Evolutionary conservation across 2,113 vertebrate species (phyloP).

Genomic region (Pogona vitticeps): DNA sequence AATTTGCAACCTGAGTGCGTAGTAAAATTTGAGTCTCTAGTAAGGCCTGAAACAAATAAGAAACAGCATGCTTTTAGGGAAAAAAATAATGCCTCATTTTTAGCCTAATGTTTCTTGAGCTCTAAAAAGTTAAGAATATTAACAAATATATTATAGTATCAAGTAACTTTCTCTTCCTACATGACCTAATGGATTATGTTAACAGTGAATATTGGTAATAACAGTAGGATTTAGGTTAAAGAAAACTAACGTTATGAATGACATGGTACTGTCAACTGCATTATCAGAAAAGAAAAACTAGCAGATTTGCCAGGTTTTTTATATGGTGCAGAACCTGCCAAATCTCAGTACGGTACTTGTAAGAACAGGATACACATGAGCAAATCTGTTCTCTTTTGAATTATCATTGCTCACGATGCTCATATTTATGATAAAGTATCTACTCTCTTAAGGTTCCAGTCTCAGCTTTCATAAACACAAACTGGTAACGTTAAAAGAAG

Average conservation of each 20-base stretch:
- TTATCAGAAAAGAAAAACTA: too few relatives aligned
- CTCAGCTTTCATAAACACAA: neutral
- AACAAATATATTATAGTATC: neutral
- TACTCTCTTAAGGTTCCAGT: neutral
- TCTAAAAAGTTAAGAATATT: constrained; percentile 20
- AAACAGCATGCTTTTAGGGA: constrained; percentile 79
- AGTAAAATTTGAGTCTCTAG: constrained; percentile 88
- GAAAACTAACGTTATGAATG: neutral
- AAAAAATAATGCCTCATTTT: constrained; percentile 53
- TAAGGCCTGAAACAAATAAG: constrained; percentile 86
- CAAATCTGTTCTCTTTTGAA: too few relatives aligned
- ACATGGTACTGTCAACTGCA: neutral
- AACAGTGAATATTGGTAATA: neutral
- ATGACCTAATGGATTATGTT: neutral
- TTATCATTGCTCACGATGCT: too few relatives aligned
- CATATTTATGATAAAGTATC: too few relatives aligned
- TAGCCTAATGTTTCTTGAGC: constrained; percentile 44
- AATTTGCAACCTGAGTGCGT: constrained; percentile 88
- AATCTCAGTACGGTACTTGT: too few relatives aligned
- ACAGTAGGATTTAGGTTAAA: neutral
- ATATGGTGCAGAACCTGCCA: too few relatives aligned
- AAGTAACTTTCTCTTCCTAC: neutral
- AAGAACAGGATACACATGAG: too few relatives aligned
- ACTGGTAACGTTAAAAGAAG: neutral
- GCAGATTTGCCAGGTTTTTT: too few relatives aligned